A percentile compares a stretch with the other conserved stretches of the same genome.
Evolutionary conservation across 2,888 invertebrate genomes (phyloP).

Genomic region (Leptothorax acervorum): DNA sequence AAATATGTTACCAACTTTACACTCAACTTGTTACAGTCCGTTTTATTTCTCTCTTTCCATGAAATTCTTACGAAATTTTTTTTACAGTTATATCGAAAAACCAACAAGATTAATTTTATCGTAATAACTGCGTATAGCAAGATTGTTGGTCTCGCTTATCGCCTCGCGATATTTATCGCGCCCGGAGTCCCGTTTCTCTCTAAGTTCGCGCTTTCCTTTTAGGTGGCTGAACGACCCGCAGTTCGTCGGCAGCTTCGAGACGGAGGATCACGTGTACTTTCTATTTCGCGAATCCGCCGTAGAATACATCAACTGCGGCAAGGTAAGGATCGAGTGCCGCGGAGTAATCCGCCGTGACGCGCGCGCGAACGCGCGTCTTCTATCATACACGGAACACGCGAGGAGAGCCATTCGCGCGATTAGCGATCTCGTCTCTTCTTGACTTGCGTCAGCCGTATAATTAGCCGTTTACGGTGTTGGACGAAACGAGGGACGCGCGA

Average conservation of each 20-base stretch:
- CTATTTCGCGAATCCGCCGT: slow-evolving; percentile 96
- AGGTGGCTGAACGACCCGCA: slow-evolving; percentile 97
- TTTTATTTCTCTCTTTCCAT: not conserved
- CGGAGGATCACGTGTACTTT: slow-evolving; percentile 95
- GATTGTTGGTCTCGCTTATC: slow-evolving; percentile 24
- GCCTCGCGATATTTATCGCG: slow-evolving; percentile 15
- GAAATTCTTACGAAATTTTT: not conserved
- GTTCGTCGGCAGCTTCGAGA: slow-evolving; percentile 96
- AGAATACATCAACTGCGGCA: slow-evolving; percentile 97
- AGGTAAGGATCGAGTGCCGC: slow-evolving; percentile 87
- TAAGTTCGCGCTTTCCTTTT: slow-evolving; percentile 1
- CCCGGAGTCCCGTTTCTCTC: not conserved
- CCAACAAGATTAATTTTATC: slow-evolving; percentile 7
- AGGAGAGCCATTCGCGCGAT: slow-evolving; percentile 29
- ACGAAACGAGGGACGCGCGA: slow-evolving; percentile 32
- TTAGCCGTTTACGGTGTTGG: slow-evolving; percentile 47
- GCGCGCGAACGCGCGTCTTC: slow-evolving; percentile 24
- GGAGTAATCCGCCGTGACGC: slow-evolving; percentile 41
- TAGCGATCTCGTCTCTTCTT: slow-evolving; percentile 42
- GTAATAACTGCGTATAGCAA: not conserved
- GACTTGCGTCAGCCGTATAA: slow-evolving; percentile 48
- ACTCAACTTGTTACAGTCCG: not conserved
- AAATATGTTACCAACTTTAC: not conserved
- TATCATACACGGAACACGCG: slow-evolving; percentile 32
- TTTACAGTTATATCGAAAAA: slow-evolving; percentile 1